These are phyloP conservation scores for Acanthopleura granulata DNA, from an alignment of 2,888 invertebrate species.

Conservation along the genomic window DNA sequence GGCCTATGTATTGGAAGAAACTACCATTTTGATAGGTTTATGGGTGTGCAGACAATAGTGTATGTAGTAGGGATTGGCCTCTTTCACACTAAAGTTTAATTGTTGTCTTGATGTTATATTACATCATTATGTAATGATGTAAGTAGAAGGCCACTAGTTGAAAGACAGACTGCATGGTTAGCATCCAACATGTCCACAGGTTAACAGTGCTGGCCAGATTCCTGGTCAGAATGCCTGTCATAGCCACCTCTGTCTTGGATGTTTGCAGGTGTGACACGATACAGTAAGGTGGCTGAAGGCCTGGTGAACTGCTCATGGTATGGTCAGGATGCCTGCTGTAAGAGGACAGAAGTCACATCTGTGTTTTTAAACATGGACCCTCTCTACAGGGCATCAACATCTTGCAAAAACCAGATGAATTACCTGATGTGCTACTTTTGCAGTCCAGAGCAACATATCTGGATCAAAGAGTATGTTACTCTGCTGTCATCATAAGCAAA, in stretches of 20 bases:
- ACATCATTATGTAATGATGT: too few relatives aligned
- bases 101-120: too few relatives aligned
- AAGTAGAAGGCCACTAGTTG: too few relatives aligned
- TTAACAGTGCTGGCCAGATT: too few relatives aligned
- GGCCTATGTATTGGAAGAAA: too few relatives aligned
- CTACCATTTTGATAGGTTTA: too few relatives aligned
- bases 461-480: constrained; percentile 59
- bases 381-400: constrained; percentile 56
- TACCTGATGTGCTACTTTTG: constrained; percentile 71
- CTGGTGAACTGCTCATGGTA: constrained; percentile 70
- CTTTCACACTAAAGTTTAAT: too few relatives aligned
- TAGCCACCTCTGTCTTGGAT: neutral
- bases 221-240: neutral
- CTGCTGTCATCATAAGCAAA: neutral
- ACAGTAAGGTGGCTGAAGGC: constrained; percentile 55
- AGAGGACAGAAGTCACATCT: constrained; percentile 69
- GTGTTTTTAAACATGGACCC: constrained; percentile 67
- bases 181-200: too few relatives aligned
- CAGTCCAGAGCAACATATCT: constrained; percentile 66
- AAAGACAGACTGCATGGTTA: too few relatives aligned
- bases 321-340: constrained; percentile 65
- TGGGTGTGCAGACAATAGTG: too few relatives aligned
- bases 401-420: constrained; percentile 66
- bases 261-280: constrained; percentile 30
- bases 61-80: too few relatives aligned